Percentiles rank a stretch among this genome's conserved stretches.
phyloP scores from a whole-genome alignment of 2,113 vertebrate genomes.

The rabbit (Oryctolagus cuniculus) region mOryCun1.1 NC_091435.1:83402501-83403000 shows the following conservation, averaged over 20 bases:
- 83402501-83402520: not conserved
- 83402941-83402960: not conserved
- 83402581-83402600: not conserved
- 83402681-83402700: not conserved
- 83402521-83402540: constrained; percentile 24
- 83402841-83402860: constrained; percentile 11
- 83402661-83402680: not conserved
- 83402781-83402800: not conserved
- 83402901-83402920: constrained; percentile 38
- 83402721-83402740: not conserved
- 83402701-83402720: not conserved
- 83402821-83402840: not conserved
- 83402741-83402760: not conserved
- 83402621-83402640: not conserved
- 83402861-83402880: not conserved
- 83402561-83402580: not conserved
- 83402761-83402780: not conserved
- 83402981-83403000: constrained; percentile 14
- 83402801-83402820: not conserved
- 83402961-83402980: constrained; percentile 31
- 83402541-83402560: not conserved
- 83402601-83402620: constrained; percentile 20
- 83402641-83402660: not conserved
- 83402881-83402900: not conserved
- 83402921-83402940: constrained; percentile 15